A percentile compares a stretch with the other conserved stretches of the same genome.
Evolutionary conservation across 2,113 vertebrate genomes (phyloP).

Genomic region (Planiliza haematocheilus): DNA sequence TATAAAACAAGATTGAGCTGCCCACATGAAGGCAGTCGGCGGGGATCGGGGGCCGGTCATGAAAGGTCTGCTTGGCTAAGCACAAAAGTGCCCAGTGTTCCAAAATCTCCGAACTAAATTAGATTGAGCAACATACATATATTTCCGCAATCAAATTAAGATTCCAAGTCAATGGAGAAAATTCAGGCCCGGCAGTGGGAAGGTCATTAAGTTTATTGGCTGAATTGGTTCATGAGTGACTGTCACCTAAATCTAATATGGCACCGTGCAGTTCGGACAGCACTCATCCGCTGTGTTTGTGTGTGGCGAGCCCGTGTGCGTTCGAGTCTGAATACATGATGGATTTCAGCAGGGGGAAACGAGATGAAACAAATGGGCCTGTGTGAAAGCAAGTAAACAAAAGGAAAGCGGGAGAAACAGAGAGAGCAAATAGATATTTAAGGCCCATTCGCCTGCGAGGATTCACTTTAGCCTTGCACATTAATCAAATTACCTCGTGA

Average conservation of each 20-base stretch:
- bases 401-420: slow-evolving; percentile 28
- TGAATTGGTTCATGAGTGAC: slow-evolving; percentile 75
- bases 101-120: slow-evolving; percentile 69
- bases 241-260: slow-evolving; percentile 74
- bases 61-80: slow-evolving; percentile 61
- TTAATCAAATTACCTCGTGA: slow-evolving; percentile 64
- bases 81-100: slow-evolving; percentile 72
- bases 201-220: slow-evolving; percentile 75
- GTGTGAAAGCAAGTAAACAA: slow-evolving; percentile 53
- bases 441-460: slow-evolving; percentile 30
- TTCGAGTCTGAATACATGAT: slow-evolving; percentile 46
- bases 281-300: slow-evolving; percentile 21
- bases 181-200: slow-evolving; percentile 59
- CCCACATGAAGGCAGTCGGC: slow-evolving; percentile 66
- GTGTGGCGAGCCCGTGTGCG: neutral
- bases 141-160: slow-evolving; percentile 75
- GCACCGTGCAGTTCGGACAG: slow-evolving; percentile 49
- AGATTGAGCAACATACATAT: slow-evolving; percentile 73
- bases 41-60: slow-evolving; percentile 30
- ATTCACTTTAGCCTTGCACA: slow-evolving; percentile 53
- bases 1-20: slow-evolving; percentile 64
- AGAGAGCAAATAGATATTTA: slow-evolving; percentile 52
- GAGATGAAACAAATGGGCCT: slow-evolving; percentile 39
- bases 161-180: slow-evolving; percentile 72
- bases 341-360: slow-evolving; percentile 16